These are phyloP conservation scores for Philopotamus ludificatus DNA, from an alignment of 1,140 invertebrate genomes.

Conservation along the genomic window DNA sequence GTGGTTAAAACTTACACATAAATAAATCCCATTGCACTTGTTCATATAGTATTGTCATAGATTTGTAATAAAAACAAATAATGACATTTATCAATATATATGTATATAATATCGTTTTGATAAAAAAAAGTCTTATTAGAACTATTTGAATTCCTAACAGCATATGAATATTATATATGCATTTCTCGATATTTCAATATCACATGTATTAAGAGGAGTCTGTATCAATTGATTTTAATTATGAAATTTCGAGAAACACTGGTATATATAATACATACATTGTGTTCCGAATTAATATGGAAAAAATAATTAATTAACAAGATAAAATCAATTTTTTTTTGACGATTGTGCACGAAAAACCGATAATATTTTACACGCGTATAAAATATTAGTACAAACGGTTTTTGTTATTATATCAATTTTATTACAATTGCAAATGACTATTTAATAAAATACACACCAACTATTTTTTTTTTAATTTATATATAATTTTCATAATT, in stretches of 20 bases:
- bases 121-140: slow-evolving; percentile 17
- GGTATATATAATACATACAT: slow-evolving; percentile 2
- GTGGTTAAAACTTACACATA: slow-evolving; percentile 36
- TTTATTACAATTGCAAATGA: slow-evolving; percentile 26
- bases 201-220: no score
- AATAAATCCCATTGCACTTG: slow-evolving; percentile 40
- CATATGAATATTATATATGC: background rate
- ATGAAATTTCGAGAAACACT: no score
- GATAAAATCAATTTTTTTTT: slow-evolving; percentile 29
- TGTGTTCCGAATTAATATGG: no score
- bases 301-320: background rate
- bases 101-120: slow-evolving; percentile 2
- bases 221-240: no score
- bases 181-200: no score
- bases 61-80: slow-evolving; percentile 2
- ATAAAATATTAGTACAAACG: slow-evolving; percentile 36
- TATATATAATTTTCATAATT: slow-evolving; percentile 14
- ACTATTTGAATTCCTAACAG: slow-evolving; percentile 27
- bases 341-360: slow-evolving; percentile 35
- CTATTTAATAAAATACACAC: slow-evolving; percentile 26
- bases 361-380: slow-evolving; percentile 32
- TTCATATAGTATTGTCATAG: slow-evolving; percentile 38
- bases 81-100: slow-evolving; percentile 4
- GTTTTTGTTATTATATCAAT: slow-evolving; percentile 27
- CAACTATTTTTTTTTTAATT: slow-evolving; percentile 4